phyloP scores from a whole-genome alignment of 2,888 invertebrate species.

The Tipula vernalis region DNA sequence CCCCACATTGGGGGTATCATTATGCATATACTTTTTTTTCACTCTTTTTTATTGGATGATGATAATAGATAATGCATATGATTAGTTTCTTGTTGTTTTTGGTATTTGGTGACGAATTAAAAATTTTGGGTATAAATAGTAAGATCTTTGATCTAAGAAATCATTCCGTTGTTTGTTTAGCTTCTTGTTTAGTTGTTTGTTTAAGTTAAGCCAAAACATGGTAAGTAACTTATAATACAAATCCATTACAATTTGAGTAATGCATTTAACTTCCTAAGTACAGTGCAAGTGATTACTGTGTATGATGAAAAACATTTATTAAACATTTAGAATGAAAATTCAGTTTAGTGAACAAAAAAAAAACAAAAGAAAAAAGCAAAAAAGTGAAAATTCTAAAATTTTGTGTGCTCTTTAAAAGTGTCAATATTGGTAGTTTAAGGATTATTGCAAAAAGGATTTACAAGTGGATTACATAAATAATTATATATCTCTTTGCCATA shows the following conservation, averaged over 20 bases:
- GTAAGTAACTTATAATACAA: constrained; percentile 1
- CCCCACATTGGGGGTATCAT: background rate
- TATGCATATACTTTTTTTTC: background rate
- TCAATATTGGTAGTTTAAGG: background rate
- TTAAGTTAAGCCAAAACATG: constrained; percentile 5
- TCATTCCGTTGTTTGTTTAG: constrained; percentile 10
- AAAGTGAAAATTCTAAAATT: background rate
- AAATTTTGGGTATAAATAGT: constrained; percentile 6
- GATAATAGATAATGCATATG: background rate
- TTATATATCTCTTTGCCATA: background rate
- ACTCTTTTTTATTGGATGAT: background rate
- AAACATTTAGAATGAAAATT: background rate
- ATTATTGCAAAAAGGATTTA: background rate
- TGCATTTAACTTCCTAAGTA: background rate
- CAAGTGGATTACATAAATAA: background rate
- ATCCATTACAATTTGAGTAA: background rate
- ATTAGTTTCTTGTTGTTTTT: background rate
- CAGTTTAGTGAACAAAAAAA: background rate
- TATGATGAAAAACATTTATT: background rate
- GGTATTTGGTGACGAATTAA: background rate
- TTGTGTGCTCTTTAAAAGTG: background rate
- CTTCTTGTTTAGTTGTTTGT: constrained; percentile 7
- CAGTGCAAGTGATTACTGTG: constrained; percentile 7
- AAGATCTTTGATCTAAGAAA: background rate
- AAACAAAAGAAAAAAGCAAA: background rate